These are phyloP conservation scores for pig (Sus scrofa) DNA, from an alignment of 2,113 vertebrate genomes.

Conservation along the genomic window DNA sequence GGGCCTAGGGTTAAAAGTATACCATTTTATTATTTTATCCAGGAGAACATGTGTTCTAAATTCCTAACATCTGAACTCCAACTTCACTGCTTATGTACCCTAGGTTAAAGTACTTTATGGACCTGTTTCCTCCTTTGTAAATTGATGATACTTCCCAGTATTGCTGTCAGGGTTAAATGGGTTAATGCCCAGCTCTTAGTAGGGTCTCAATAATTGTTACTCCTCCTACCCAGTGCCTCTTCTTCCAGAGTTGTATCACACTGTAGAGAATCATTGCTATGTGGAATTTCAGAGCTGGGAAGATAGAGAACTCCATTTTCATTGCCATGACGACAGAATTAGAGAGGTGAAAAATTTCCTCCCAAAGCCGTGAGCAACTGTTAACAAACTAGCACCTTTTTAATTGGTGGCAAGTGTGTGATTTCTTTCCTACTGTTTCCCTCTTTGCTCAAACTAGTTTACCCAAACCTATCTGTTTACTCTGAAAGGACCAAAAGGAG, in stretches of 20 bases:
- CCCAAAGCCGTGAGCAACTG: constrained; percentile 63
- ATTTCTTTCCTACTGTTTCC: constrained; percentile 37
- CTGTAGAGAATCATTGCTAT: constrained; percentile 28
- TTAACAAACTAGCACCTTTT: constrained; percentile 76
- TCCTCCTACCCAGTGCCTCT: constrained; percentile 3
- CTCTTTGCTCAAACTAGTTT: neutral
- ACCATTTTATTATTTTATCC: neutral
- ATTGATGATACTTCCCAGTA: neutral
- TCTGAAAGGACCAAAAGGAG: constrained; percentile 4
- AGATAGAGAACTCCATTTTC: constrained; percentile 61
- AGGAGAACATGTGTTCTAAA: neutral
- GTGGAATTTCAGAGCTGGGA: constrained; percentile 69
- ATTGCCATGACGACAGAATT: constrained; percentile 74
- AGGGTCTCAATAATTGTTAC: neutral
- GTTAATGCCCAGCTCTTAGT: neutral
- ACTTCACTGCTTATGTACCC: neutral
- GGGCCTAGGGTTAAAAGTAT: neutral
- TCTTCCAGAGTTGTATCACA: neutral
- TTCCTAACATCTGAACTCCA: neutral
- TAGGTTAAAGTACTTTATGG: neutral
- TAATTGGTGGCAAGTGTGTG: constrained; percentile 66
- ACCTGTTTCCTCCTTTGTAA: neutral
- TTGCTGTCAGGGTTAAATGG: neutral
- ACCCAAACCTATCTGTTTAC: constrained; percentile 50
- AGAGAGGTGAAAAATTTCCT: constrained; percentile 70